Conservation (phyloP, 2,797 vertebrate genomes). For the Ambastaia sidthimunki region DNA sequence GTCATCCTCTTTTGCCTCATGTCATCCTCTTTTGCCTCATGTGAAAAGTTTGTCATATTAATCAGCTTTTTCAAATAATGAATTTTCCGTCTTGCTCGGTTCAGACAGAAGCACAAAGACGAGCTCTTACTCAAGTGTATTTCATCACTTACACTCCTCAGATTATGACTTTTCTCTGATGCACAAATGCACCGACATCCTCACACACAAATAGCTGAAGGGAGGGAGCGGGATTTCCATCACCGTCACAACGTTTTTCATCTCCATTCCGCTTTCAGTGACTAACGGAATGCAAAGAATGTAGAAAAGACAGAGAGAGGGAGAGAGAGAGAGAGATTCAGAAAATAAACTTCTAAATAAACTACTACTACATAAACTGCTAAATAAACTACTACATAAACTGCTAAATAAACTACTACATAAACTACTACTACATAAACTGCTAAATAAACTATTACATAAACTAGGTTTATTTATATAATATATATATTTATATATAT, state of each 20-base stretch:
- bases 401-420: too few relatives aligned
- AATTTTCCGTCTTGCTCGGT: neutral
- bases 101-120: neutral
- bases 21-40: neutral
- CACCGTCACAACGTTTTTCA: slow-evolving; percentile 11
- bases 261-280: neutral
- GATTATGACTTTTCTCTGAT: slow-evolving; percentile 8
- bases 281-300: slow-evolving; percentile 46
- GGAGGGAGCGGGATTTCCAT: slow-evolving; percentile 34
- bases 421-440: too few relatives aligned
- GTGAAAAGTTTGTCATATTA: slow-evolving; percentile 8
- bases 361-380: too few relatives aligned
- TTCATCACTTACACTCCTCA: neutral
- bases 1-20: neutral
- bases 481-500: too few relatives aligned
- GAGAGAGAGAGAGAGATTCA: neutral
- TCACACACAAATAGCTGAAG: slow-evolving; percentile 10
- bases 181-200: slow-evolving; percentile 15
- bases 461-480: too few relatives aligned
- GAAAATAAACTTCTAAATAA: too few relatives aligned
- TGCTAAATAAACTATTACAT: too few relatives aligned
- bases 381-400: too few relatives aligned
- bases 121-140: neutral
- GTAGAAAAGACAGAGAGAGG: neutral
- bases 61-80: slow-evolving; percentile 9